Conservation (phyloP, 2,888 invertebrate species). For the Drosophila hamatofila region DNA sequence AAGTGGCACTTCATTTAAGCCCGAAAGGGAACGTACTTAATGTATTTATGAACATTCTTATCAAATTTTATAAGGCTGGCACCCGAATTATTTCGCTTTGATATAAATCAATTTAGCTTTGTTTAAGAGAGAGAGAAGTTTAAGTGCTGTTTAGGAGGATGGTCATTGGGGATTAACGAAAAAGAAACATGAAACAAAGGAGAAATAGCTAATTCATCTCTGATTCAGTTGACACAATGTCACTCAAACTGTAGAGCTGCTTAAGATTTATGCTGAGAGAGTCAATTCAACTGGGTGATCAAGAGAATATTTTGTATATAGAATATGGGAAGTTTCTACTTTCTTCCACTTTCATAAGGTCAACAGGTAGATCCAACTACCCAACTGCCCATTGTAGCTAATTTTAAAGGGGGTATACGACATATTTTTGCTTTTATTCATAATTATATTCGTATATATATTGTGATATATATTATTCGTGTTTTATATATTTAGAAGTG, state of each 20-base stretch:
- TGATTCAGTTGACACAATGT: neutral
- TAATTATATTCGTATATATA: neutral
- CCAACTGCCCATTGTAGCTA: neutral
- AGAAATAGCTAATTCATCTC: neutral
- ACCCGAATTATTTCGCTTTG: neutral
- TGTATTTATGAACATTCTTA: slow-evolving; percentile 2
- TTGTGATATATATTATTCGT: too few species aligned
- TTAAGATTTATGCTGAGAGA: neutral
- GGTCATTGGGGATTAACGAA: neutral
- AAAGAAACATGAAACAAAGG: neutral
- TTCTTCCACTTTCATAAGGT: neutral
- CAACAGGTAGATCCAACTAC: too few species aligned
- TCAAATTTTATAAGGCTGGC: neutral
- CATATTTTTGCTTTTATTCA: neutral
- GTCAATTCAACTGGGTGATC: neutral
- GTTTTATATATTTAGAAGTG: too few species aligned
- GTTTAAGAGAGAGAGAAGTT: neutral
- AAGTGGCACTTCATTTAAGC: slow-evolving; percentile 52
- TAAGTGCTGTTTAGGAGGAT: neutral
- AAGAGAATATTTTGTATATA: neutral
- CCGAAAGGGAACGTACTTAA: slow-evolving; percentile 1
- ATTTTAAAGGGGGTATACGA: neutral
- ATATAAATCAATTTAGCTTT: slow-evolving; percentile 1
- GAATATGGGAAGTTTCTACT: neutral
- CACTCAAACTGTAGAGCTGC: neutral